Evolutionary conservation across 2,888 invertebrate genomes (phyloP), one percentile per base, ranked within the genome.

Genomic region (Ceratothoa steindachneri): DNA sequence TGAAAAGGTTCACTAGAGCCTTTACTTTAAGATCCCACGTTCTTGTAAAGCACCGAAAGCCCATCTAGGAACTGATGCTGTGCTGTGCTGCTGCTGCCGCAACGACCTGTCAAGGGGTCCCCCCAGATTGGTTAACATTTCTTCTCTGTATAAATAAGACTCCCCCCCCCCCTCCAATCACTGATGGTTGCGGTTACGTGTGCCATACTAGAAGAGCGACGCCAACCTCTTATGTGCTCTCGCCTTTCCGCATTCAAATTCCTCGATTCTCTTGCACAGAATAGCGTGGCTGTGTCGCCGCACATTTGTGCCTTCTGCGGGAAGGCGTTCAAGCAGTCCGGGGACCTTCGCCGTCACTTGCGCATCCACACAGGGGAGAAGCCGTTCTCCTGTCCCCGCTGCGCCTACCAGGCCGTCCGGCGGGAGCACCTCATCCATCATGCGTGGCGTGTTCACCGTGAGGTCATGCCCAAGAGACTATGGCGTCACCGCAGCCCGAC

Each of bases 371-470:
- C 73, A n/a, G 77, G 73, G 27, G 66, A 72, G 41, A 60, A 68
- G 51, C 77, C 74, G 15, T 77, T 53, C 31, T 51, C 68, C 53
- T 74, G 77, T 65, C 64, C 69, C 7, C 67, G 51, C 15, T 77
- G 74, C 65, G 55, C 51, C 12, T 71, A 73, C 53, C 71, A 71
- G 51, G 75, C 73, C 30, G 75, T 73, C 22, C 52, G 78, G 19
- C 67, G 72, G 28, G 78, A 78, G 19, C 75, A 75, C 22, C 73
- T 78, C 41, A 71, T 73, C 30, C 27, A 74, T 22, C 70, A 70
- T 12, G 64, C 41, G 4, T 52, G 53, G 31, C 64, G 64, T 31
- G 28, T 70, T 30, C 70, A 70, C 60, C 5, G 28, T 2, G 64
- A 60, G 28, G 12, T 60, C 12, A 22, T 70, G 15, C 67, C 29